Evolutionary conservation across 2,888 invertebrate genomes (phyloP), one percentile per base, ranked within the genome.

Genomic region (Escarpia spicata): DNA sequence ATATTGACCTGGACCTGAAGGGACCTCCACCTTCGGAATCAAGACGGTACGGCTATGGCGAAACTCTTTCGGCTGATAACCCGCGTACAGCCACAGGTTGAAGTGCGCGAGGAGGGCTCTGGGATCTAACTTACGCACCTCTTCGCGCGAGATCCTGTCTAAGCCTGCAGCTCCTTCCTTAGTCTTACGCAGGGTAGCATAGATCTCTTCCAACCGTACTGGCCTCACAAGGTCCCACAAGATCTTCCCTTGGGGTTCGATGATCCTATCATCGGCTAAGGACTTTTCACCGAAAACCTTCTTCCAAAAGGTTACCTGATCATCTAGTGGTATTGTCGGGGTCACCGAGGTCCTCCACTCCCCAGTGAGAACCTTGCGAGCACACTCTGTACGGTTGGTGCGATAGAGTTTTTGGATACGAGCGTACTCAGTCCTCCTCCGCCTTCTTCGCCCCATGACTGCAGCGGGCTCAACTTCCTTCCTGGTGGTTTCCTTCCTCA

Each of bases 391-490:
- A 19, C 91, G 12, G 3, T n/a, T 91, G 4, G 91, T 19, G n/a
- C 19, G 19, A 4, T n/a, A 91, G 0, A n/a, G 4, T n/a, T 91
- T 91, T 6, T 91, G 91, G 15, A 91, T 26, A 1, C 91, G 10
- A 1, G 31, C 91, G 91, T 10, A 91, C 91, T 91, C n/a, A 1
- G 91, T n/a, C 31, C 91, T 91, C 31, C 91, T n/a, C 4, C 91
- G 91, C 91, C 19, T n/a, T 44, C 91, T 91, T 26, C 91, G 9
- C 60, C 60, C 91, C 19, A 19, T n/a, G 91, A 26, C 91, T 91
- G 12, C 91, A 1, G n/a, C n/a, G 12, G 3, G 19, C 15, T 19
- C 91, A 0, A 31, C 31, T 91, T 19, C 37, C 15, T 91, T 91
- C 37, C 15, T 90, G 10, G 1, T 9, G 3, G 10, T 37, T 1